phyloP scores from a whole-genome alignment of 2,888 invertebrate species.

The Drosophila barbarae region DNA sequence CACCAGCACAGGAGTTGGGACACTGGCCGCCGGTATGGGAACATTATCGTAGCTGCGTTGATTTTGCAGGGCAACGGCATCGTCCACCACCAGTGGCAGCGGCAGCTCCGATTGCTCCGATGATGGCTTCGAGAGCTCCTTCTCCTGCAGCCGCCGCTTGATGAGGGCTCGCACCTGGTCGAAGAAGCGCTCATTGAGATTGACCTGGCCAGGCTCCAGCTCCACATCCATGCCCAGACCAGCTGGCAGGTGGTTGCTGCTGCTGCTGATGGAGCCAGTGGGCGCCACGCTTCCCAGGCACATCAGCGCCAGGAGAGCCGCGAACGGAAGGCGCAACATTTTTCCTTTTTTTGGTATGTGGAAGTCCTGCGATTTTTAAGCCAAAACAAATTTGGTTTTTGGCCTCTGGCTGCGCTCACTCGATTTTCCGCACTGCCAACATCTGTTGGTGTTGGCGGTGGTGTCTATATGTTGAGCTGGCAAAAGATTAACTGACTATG shows the following conservation, averaged over 20 bases:
- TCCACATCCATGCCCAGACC: constrained; percentile 17
- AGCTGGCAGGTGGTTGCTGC: constrained; percentile 66
- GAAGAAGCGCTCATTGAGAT: constrained; percentile 80
- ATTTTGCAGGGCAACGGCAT: constrained; percentile 53
- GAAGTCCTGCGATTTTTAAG: constrained; percentile 8
- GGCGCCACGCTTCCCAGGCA: constrained; percentile 21
- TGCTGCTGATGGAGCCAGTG: constrained; percentile 19
- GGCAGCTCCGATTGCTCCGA: constrained; percentile 46
- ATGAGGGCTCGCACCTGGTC: constrained; percentile 81
- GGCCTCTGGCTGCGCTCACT: constrained; percentile 25
- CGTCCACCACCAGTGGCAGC: constrained; percentile 54
- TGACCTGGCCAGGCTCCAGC: constrained; percentile 41
- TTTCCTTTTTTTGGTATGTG: neutral
- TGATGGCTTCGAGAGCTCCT: constrained; percentile 39
- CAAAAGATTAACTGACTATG: constrained; percentile 61
- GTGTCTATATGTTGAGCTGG: constrained; percentile 71
- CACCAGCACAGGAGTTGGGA: constrained; percentile 84
- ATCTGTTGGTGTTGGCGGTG: constrained; percentile 70
- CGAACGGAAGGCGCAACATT: constrained; percentile 48
- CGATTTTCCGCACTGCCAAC: constrained; percentile 53
- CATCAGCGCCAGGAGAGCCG: constrained; percentile 48
- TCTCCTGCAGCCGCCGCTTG: constrained; percentile 78
- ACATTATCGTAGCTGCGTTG: constrained; percentile 67
- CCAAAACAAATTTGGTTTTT: constrained; percentile 15
- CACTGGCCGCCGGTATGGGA: constrained; percentile 57